phyloP scores from a whole-genome alignment of 2,888 invertebrate species.

The Cephus nigrinus region DNA sequence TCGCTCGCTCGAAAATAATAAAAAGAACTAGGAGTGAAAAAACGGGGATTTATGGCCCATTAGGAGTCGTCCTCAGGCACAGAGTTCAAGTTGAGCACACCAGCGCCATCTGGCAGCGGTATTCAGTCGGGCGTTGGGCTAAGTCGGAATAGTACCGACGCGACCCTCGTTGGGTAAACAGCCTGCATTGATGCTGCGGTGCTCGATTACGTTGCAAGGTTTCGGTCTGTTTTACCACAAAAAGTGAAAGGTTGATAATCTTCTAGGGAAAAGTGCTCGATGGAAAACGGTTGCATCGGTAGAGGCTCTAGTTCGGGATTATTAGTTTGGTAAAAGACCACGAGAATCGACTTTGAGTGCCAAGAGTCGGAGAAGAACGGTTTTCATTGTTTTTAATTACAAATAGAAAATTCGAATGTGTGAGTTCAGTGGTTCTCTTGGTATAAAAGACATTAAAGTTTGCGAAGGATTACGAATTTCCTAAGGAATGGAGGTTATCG shows the following conservation, averaged over 20 bases:
- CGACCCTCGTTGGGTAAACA: not conserved
- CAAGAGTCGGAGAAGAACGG: not conserved
- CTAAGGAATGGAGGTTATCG: not conserved
- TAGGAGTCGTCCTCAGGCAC: constrained; percentile 47
- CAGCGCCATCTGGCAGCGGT: constrained; percentile 12
- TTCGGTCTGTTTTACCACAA: not conserved
- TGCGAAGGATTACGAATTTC: not conserved
- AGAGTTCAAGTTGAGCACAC: not conserved
- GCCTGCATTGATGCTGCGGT: not conserved
- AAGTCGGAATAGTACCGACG: not conserved
- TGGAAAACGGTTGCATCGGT: not conserved
- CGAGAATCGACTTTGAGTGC: not conserved
- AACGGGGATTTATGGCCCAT: constrained; percentile 50
- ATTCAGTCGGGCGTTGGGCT: not conserved
- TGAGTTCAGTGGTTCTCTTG: not conserved
- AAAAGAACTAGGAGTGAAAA: constrained; percentile 34
- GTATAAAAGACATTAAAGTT: not conserved
- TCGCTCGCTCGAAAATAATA: constrained; percentile 45
- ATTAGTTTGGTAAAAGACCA: not conserved
- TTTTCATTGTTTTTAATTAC: not conserved
- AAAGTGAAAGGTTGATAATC: not conserved
- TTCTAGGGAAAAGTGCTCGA: not conserved
- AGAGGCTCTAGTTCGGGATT: not conserved
- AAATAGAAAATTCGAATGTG: not conserved
- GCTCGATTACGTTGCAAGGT: not conserved